Base-by-base conservation (phyloP, 2,888 invertebrate genomes). In the Leptogaster cylindrica region DNA sequence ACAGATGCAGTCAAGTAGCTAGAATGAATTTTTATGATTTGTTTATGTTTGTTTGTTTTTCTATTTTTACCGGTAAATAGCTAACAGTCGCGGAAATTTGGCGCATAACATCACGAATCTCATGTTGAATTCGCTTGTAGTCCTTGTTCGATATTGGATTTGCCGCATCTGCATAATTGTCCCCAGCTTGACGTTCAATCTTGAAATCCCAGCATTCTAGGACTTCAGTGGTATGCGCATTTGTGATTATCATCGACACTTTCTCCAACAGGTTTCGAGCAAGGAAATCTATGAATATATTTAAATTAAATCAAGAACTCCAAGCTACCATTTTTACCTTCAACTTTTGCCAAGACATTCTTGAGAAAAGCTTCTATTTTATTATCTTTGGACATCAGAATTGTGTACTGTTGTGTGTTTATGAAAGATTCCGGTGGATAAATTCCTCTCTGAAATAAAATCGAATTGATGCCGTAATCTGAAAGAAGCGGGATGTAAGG, bases 151-250 rank as follows among this genome's bases (percentile, higher is more conserved):
- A 86, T 0, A 88, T 84, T 0, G 81, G 78, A 73, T 85, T 85
- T 48, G 83, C 83, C 23, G 82, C 83, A 72, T 86, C 85, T 61
- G 81, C 81, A 0, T 81, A 81, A 67, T 85, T 79, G 48, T 85
- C 86, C n/a, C 83, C 84, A 52, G 84, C 76, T 77, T 93, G 92
- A 64, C 92, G 91, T 74, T 93, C 89, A 4, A 99, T 89, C 75
- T 94, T 93, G 77, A 99, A 99, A 80, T 98, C 97, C 98, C 98
- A 99, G 74, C 97, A 88, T 79, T 99, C 99, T 36, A 98, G 82
- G 2, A 94, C 89, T 82, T 98, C 97, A 78, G 93, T 91, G 27
- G 93, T 95, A 71, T 91, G 90, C 0, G 95, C 90, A 79, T 95
- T 93, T 3, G 92, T 88, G 71, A 98, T 94, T 8, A 97, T 88